Percentiles rank a stretch among this genome's conserved stretches.
Evolutionary conservation across 2,113 vertebrate species (phyloP).

Genomic region (Halichoerus grypus): DNA sequence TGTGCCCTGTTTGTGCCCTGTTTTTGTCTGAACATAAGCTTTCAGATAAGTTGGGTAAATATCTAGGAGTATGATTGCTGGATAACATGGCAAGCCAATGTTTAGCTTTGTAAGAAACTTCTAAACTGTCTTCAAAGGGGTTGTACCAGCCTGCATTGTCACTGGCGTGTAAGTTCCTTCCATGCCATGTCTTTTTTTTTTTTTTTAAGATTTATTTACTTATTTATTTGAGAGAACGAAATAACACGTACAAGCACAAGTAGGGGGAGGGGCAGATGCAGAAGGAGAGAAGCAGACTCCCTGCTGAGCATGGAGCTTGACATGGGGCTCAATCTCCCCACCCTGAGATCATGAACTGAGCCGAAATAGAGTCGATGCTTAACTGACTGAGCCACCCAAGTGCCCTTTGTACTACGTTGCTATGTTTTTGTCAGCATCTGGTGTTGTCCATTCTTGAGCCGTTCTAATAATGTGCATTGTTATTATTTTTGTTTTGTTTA

Average conservation of each 20-base stretch:
- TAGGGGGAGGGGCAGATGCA: not conserved
- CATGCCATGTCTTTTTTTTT: not conserved
- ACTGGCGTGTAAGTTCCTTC: not conserved
- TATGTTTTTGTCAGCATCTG: not conserved
- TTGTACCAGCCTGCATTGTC: not conserved
- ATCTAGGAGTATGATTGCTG: not conserved
- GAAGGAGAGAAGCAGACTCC: not conserved
- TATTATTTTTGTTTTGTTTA: not conserved
- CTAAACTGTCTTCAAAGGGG: not conserved
- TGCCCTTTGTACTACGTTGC: not conserved
- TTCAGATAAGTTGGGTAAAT: not conserved
- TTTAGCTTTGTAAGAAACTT: not conserved
- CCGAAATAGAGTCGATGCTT: not conserved
- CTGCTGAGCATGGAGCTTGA: not conserved
- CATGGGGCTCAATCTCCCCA: not conserved
- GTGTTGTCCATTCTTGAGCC: not conserved
- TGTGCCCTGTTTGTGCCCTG: not conserved
- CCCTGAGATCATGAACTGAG: not conserved
- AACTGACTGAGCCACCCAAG: not conserved
- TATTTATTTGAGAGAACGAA: not conserved
- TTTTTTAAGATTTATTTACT: not conserved
- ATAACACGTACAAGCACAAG: fast-evolving
- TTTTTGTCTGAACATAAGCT: not conserved
- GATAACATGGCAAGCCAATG: not conserved
- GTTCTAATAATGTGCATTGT: not conserved